Evolutionary conservation across 2,113 vertebrate species (phyloP), one percentile per base, ranked within the genome.

Genomic region (Chaetodon trifascialis): DNA sequence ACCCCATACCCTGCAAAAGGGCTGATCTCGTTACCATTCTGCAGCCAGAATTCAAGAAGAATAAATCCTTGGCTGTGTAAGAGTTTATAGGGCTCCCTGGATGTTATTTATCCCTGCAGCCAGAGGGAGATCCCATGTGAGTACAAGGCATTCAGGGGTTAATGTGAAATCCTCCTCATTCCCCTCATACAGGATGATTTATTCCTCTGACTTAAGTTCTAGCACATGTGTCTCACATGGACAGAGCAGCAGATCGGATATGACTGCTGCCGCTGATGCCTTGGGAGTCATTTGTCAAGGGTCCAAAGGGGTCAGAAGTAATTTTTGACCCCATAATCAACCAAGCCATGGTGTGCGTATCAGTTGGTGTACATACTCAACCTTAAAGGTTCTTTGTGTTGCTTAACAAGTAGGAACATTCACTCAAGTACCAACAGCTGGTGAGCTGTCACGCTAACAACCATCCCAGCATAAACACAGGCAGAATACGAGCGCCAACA

Each of bases 161-260:
- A 93, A 93, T 90, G 87, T 90, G 91, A 94, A 93, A 92, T 92
- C 91, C 93, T 94, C 93, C 92, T 90, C 82, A 92, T 93, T 93
- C 89, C 79, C 75, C 90, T 92, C 88, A 88, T 94, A 92, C 89
- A 84, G 74, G 83, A 82, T 93, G 94, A 95, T 95, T 94, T 95
- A 95, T 93, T 91, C 83, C 78, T 66, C 63, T 5, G 83, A 82
- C 86, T 91, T 94, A 94, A 96, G 91, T 91, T 90, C 86, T 91
- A 95, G 91, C 94, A 94, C 90, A 95, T 95, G 94, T 91, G 87
- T 92, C 85, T 86, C 84, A 64, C 90, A 92, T 90, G 84, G 91
- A 88, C 88, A 87, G 88, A 86, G 86, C 80, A 80, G 89, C 87
- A 88, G 84, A 93, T 93, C 88, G 80, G 91, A 92, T 93, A 89